phyloP scores from a whole-genome alignment of 2,797 vertebrate genomes.

The Buphagus erythrorhynchus region DNA sequence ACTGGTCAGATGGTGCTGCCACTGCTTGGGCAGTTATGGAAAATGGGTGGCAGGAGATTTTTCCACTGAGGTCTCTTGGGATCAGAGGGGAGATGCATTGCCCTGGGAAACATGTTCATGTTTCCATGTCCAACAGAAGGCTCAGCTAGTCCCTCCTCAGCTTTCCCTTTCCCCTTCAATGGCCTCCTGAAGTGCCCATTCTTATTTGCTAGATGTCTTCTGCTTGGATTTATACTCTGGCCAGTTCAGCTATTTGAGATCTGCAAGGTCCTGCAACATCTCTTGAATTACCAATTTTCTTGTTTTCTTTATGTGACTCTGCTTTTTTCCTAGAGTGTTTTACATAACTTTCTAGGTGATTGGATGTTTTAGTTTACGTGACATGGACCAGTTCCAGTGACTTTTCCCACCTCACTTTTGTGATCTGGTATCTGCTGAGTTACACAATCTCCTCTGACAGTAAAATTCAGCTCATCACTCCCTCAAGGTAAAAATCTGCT shows the following conservation, averaged over 20 bases:
- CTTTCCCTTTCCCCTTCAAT: background rate
- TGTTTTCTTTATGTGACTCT: background rate
- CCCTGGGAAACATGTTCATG: background rate
- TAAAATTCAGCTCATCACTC: background rate
- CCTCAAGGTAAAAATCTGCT: constrained; percentile 23
- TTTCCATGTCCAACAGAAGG: background rate
- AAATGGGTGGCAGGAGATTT: background rate
- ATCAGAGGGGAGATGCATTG: background rate
- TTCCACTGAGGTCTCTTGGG: background rate
- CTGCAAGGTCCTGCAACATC: background rate
- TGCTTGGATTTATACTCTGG: background rate
- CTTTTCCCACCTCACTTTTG: background rate
- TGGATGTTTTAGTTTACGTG: background rate
- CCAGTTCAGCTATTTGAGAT: background rate
- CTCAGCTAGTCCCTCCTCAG: background rate
- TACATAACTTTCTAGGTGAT: background rate
- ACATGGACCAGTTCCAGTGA: background rate
- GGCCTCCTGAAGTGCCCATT: background rate
- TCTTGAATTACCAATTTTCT: background rate
- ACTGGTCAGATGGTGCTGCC: background rate
- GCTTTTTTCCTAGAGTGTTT: background rate
- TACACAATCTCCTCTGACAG: background rate
- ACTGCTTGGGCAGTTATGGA: background rate
- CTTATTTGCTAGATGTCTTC: background rate
- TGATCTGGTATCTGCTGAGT: background rate